Base-by-base conservation (phyloP, 1,140 invertebrate genomes). In the Dendroctonus valens region DNA sequence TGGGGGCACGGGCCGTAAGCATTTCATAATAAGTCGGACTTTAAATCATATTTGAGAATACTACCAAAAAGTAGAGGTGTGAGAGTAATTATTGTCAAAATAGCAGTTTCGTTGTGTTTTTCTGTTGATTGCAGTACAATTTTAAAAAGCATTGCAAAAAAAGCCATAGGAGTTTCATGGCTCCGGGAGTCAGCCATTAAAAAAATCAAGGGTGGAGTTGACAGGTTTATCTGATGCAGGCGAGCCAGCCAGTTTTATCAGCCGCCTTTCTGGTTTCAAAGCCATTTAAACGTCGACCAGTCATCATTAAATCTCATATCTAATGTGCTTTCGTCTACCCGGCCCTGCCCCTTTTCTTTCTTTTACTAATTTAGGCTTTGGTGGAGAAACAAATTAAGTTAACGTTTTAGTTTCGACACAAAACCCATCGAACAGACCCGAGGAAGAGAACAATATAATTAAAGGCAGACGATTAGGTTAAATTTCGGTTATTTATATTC, bases 281-380 rank as follows among this genome's bases (percentile, higher is more conserved):
- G 70, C 60, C 66, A 70, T 76, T 70, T 74, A 68, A 14, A 46
- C 73, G 73, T 76, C 73, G 72, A 39, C 61, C 67, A 68, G 59
- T 53, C 71, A 72, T 76, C 73, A 76, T 76, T 75, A 76, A 76
- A 53, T 73, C 54, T 50, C 9, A 62, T 70, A 73, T 73, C 70
- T 73, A 67, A 73, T 73, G 72, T 50, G 58, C 64, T 67, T 49
- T 66, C 63, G 44, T 59, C 58, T 39, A 15, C 44, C 9, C 42
- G 7, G 46, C 7, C 58, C 42, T 37, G 37, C 46, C 42, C 14
- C 37, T 7, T 59, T 49, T 15, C 9, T 59, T 48, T 12, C 7
- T 46, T 55, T 40, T 26, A 26, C 26, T 26, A 26, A 26, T 26
- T 26, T 26, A 26, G 26, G 26, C 26, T 26, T 26, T 26, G 26